Percentiles rank a stretch among this genome's conserved stretches.
Conservation (phyloP, 2,113 vertebrate genomes). For the Aptenodytes patagonicus region DNA sequence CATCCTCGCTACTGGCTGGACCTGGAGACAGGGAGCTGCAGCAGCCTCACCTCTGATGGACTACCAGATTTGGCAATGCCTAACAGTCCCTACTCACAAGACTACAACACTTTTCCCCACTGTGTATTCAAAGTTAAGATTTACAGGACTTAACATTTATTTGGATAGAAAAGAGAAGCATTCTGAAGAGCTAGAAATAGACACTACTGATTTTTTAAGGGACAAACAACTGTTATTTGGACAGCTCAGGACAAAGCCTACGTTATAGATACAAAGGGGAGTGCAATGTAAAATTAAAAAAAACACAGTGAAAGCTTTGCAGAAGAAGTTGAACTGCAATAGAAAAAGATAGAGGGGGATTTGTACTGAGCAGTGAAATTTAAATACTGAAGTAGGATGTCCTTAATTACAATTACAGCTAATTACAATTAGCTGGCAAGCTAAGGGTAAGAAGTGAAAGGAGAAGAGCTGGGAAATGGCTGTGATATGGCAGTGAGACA, state of each 20-base stretch:
- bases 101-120: not conserved
- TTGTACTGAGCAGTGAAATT: not conserved
- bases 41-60: not conserved
- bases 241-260: not conserved
- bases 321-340: not conserved
- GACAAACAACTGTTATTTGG: not conserved
- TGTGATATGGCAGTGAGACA: not conserved
- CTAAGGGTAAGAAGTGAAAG: not conserved
- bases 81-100: not conserved
- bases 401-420: no score
- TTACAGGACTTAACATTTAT: not conserved
- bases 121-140: not conserved
- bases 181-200: not conserved
- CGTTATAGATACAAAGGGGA: not conserved
- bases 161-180: not conserved
- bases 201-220: not conserved
- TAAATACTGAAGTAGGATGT: not conserved
- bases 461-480: not conserved
- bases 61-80: not conserved
- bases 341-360: not conserved
- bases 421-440: not conserved
- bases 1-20: fast-evolving
- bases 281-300: not conserved
- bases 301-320: not conserved
- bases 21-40: not conserved